Base-by-base conservation (phyloP, 2,888 invertebrate species). In the Aquatica leii region DNA sequence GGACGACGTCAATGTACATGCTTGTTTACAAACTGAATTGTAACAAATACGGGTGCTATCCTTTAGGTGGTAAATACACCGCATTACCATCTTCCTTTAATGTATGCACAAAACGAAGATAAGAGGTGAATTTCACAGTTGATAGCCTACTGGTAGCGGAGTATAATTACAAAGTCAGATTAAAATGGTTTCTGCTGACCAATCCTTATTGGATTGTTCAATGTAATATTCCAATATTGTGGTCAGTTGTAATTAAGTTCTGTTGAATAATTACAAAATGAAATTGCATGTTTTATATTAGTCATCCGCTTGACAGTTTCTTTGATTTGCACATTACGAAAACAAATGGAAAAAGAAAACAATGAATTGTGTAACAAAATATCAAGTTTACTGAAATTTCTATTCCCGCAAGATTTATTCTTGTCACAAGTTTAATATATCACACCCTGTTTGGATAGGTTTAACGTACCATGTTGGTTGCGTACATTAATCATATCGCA, bases 131-230 rank as follows among this genome's bases (percentile, higher is more conserved):
- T 37, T 60, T 50, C 12, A 17, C 11, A 35, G 11, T 21, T 31
- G n/a, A 9, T 51, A 60, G 57, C 62, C 18, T 57, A 20, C 12
- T 40, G 34, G 56, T 49, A 14, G 24, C 46, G 17, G 18, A 53
- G 56, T 62, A 48, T 62, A 62, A 62, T 62, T 62, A 62, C 51
- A 58, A 58, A 62, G 62, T 53, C 62, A 58, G 62, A 62, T 62
- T 62, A 62, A 62, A 62, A 58, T 37, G 58, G 62, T 35, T 62
- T 58, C 58, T 49, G 58, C 62, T 62, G 62, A 62, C 62, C 62
- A 58, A 62, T 58, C 62, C 62, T 57, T 62, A 58, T 62, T 58
- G 58, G 62, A 62, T 58, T 58, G 53, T 58, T 62, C 52, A 12
- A 17, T 53, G 24, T 54, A 37, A 46, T 58, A 53, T 51, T 61